Evolutionary conservation across 2,113 vertebrate genomes (phyloP).

Genomic region (Elgaria multicarinata): DNA sequence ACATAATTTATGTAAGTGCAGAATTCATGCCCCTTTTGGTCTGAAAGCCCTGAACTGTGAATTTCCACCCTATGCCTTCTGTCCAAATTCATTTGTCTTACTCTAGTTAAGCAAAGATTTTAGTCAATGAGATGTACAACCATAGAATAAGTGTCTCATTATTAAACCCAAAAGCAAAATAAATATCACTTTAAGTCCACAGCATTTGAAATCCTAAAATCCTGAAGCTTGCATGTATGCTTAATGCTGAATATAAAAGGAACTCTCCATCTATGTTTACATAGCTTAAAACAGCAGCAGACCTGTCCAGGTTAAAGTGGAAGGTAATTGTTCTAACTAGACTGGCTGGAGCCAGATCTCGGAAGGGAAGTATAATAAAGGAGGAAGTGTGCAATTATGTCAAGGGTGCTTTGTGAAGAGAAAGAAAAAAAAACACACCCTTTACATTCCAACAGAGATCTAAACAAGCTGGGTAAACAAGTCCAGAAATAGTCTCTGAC

Average conservation of each 20-base stretch:
- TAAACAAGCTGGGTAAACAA: constrained; percentile 51
- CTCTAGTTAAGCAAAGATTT: not conserved
- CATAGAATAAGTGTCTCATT: not conserved
- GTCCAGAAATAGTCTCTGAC: constrained; percentile 41
- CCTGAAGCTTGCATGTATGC: not conserved
- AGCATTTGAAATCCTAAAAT: constrained; percentile 11
- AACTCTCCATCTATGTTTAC: constrained; percentile 48
- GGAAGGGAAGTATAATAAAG: constrained; percentile 78
- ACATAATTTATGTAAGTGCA: not conserved
- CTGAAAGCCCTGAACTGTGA: not conserved
- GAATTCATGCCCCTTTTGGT: not conserved
- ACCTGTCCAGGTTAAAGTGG: constrained; percentile 45
- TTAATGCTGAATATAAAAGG: constrained; percentile 12
- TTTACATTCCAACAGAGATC: constrained; percentile 53
- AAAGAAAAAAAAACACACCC: not conserved
- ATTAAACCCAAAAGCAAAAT: constrained; percentile 13
- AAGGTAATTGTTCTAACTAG: constrained; percentile 76
- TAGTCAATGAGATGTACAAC: constrained; percentile 28
- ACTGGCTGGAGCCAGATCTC: constrained; percentile 80
- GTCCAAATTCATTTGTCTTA: not conserved
- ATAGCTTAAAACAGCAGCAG: constrained; percentile 45
- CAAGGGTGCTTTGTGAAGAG: constrained; percentile 46
- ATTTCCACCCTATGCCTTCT: not conserved
- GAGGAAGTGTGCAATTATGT: constrained; percentile 61
- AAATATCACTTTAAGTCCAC: constrained; percentile 21